These are phyloP conservation scores for Arbacia lixula DNA, from an alignment of 53 echinoderm and acorn worm species.

Conservation along the genomic window DNA sequence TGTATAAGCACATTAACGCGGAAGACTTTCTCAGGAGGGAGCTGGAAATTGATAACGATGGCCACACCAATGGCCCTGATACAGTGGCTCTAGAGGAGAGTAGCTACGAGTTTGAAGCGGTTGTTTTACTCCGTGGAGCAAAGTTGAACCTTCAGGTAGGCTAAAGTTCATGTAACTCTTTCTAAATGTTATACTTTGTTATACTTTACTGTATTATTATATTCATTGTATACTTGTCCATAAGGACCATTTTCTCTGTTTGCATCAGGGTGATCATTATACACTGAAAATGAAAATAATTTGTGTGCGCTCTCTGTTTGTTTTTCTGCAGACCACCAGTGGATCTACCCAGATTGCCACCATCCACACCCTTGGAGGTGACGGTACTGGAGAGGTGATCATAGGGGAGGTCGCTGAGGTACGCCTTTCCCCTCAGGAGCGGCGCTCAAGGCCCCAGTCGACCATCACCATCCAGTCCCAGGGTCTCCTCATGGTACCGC, in stretches of 20 bases:
- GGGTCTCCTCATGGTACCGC: slow-evolving; percentile 65
- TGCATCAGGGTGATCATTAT: background rate
- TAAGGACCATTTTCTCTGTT: too few relatives aligned
- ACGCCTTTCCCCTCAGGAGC: slow-evolving; percentile 59
- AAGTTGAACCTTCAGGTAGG: background rate
- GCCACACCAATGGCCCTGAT: background rate
- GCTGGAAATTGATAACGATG: slow-evolving; percentile 73
- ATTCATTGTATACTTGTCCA: too few relatives aligned
- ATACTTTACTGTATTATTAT: too few relatives aligned
- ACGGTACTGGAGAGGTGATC: slow-evolving; percentile 63
- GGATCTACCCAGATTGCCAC: background rate
- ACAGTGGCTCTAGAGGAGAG: slow-evolving; percentile 23
- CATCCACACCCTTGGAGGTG: slow-evolving; percentile 67
- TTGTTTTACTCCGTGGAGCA: slow-evolving; percentile 41
- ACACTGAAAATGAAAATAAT: background rate
- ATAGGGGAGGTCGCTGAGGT: slow-evolving; percentile 43
- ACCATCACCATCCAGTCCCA: slow-evolving; percentile 51
- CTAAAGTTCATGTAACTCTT: too few relatives aligned
- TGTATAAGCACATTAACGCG: slow-evolving; percentile 55
- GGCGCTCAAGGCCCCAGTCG: slow-evolving; percentile 51
- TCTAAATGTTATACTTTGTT: too few relatives aligned
- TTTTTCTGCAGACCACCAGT: background rate
- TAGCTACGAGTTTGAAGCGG: slow-evolving; percentile 23
- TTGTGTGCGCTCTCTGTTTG: background rate
- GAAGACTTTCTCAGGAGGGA: slow-evolving; percentile 61